Conservation (phyloP, 2,113 vertebrate genomes). For the Hydrochoerus hydrochaeris region DNA sequence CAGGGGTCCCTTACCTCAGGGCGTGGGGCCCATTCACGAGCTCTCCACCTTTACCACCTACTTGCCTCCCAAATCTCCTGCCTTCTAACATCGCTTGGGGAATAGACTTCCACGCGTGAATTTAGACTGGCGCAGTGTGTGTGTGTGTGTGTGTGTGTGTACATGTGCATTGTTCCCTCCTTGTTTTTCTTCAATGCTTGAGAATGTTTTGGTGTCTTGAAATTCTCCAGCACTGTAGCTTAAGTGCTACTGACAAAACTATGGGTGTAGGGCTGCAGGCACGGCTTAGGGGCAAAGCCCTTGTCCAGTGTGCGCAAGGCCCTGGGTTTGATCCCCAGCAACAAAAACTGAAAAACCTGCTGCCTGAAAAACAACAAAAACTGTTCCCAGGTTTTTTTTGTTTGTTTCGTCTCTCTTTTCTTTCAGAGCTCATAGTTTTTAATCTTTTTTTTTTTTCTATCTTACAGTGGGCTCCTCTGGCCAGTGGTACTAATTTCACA, state of each 20-base stretch:
- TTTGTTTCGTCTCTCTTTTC: not conserved
- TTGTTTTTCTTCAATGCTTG: not conserved
- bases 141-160: too few relatives aligned
- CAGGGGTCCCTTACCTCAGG: not conserved
- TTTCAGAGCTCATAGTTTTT: not conserved
- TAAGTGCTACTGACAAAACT: not conserved
- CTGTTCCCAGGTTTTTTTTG: too few relatives aligned
- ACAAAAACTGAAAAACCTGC: not conserved
- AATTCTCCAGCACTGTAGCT: not conserved
- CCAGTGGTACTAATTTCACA: not conserved
- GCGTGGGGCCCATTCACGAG: not conserved
- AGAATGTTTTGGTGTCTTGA: not conserved
- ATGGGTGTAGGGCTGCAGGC: not conserved
- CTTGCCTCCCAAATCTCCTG: not conserved
- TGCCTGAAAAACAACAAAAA: not conserved
- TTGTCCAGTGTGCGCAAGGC: not conserved
- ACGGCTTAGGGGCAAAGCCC: not conserved
- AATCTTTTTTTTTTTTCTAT: not conserved
- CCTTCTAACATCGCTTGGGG: not conserved
- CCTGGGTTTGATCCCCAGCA: not conserved
- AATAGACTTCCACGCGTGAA: not conserved
- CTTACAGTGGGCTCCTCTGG: not conserved
- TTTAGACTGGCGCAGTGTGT: not conserved
- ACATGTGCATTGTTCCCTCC: not conserved
- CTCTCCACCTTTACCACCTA: not conserved